Conservation (phyloP, 2,797 vertebrate species). For the Forpus xanthops region DNA sequence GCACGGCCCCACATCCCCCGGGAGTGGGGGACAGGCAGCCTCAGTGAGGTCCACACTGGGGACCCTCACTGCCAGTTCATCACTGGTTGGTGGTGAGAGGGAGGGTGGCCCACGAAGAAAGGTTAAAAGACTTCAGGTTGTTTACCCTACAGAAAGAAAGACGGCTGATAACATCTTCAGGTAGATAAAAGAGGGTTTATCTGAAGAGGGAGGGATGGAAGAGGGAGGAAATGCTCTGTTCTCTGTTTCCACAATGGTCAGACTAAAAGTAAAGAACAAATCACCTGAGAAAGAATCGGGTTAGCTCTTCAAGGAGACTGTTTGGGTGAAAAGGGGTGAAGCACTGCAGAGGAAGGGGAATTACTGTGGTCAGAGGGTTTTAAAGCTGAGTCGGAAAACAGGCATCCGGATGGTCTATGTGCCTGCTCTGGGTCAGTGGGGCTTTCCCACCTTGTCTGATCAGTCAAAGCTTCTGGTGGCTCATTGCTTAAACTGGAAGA, state of each 20-base stretch:
- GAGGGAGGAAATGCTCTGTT: neutral
- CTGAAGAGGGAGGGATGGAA: neutral
- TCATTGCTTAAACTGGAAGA: neutral
- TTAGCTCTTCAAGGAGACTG: neutral
- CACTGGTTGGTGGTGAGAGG: neutral
- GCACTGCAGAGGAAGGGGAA: neutral
- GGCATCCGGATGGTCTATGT: fast-evolving
- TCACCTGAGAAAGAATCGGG: neutral
- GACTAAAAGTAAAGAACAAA: neutral
- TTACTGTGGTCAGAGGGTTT: neutral
- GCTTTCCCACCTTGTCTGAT: neutral
- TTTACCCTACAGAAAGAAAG: neutral
- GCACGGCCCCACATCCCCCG: neutral
- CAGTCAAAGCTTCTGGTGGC: neutral
- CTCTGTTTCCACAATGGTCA: neutral
- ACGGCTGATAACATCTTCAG: neutral
- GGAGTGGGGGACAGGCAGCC: neutral
- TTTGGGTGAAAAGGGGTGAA: neutral
- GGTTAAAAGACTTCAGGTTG: neutral
- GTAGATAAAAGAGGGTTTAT: neutral
- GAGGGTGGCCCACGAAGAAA: neutral
- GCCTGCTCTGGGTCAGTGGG: neutral
- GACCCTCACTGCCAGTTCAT: neutral
- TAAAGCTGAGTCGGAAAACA: neutral
- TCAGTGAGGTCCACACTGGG: neutral